Base-by-base conservation (phyloP, 2,113 vertebrate species). In the Hippoglossus stenolepis region DNA sequence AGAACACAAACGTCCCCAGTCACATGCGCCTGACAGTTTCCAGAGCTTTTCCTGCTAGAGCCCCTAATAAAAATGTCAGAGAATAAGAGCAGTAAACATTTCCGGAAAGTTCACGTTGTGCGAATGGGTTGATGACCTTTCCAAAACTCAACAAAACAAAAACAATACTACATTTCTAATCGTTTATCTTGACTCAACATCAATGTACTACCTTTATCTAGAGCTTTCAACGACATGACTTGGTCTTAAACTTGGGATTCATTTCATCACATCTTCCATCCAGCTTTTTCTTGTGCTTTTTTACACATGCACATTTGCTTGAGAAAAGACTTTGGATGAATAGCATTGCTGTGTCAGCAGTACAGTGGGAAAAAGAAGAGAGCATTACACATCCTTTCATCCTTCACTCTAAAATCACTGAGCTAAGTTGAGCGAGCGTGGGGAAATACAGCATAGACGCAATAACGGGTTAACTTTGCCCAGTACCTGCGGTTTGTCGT, bases 401-500 rank as follows among this genome's bases (percentile, higher is more conserved):
- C 9, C 26, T 62, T 62, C 31, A 2, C 60, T 62, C 18, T 38
- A 6, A 13, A 43, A 63, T 62, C 59, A 63, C 60, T 40, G 18
- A 20, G 28, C 2, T 49, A 49, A 15, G 45, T 49, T 43, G n/a
- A 64, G 61, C n/a, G 12, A 17, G 4, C 31, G 21, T 62, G 17
- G 60, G 35, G 20, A 35, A 61, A 35, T 38, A 38, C 3, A 38
- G 28, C 59, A 62, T 11, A 43, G 20, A 49, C 45, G 45, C 45
- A 49, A 49, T 21, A 40, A 21, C 2, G 35, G 35, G 60, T 62
- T 21, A 40, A 62, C 59, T 31, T n/a, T n/a, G 28, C 57, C 26
- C 57, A 61, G 59, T 35, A 35, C 59, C 59, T 35, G 28, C 14
- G 31, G 61, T 64, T 64, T 62, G 60, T 64, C 43, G n/a, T 40